Evolutionary conservation across 2,888 invertebrate genomes (phyloP), one percentile per base, ranked within the genome.

Genomic region (Hemistola chrysoprasaria): DNA sequence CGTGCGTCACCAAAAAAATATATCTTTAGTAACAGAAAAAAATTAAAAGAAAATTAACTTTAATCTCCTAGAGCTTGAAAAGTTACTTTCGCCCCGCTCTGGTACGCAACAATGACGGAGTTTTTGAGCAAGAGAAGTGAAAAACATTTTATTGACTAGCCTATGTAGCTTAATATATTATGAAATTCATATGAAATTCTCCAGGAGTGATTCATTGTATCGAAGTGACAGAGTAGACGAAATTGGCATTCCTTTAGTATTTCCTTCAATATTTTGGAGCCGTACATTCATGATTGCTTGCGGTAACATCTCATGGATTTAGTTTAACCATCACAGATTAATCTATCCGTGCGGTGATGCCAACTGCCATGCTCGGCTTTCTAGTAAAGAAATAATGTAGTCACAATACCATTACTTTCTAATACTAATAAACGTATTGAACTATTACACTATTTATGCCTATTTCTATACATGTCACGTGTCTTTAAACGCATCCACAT

Each of bases 401-500:
- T 48, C 53, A 52, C 58, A 32, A 42, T 37, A 47, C 44, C 56
- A 51, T 47, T 39, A 45, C 16, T 44, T 48, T 48, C 40, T 32
- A 47, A 41, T 49, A 59, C 54, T 59, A 59, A 56, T 58, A 41
- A 45, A 32, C 28, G 26, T 38, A 25, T 35, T 33, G 40, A 37
- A 39, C 42, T 41, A 37, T 40, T 47, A 45, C 50, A 38, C 33
- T 36, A 22, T 11, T 10, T 32, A 16, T 6, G 24, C 10, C 40
- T 44, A 49, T 36, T 42, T 34, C 43, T 62, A 53, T 59, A 31
- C 55, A 59, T 60, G 32, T 43, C 48, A 50, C 40, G 49, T 35
- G 52, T 48, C 36, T 47, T 34, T 45, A 43, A 62, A 62, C 58
- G 56, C 73, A 74, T 72, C 48, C 58, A 55, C 69, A 75, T 70